Conservation (phyloP, 2,113 vertebrate genomes). For the Elaphurus davidianus region DNA sequence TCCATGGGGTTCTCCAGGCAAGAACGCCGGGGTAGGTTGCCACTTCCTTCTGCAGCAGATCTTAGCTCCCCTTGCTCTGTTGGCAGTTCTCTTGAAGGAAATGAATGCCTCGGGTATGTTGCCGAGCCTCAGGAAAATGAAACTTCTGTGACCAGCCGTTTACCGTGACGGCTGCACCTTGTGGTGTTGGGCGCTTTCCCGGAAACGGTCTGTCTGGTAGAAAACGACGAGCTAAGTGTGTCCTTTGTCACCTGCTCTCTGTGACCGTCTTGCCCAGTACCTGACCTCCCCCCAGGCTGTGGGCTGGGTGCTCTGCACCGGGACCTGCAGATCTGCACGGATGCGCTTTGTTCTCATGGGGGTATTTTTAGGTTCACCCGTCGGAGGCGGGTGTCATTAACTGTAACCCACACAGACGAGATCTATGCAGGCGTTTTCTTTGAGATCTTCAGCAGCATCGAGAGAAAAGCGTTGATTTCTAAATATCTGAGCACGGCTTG, state of each 20-base stretch:
- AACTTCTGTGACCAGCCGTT: not conserved
- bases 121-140: not conserved
- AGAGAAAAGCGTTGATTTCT: not conserved
- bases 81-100: not conserved
- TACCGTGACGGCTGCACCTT: not conserved
- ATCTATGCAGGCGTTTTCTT: not conserved
- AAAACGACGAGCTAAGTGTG: not conserved
- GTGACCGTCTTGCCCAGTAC: not conserved
- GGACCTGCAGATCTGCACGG: not conserved
- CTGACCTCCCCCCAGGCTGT: not conserved
- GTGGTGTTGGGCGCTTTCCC: not conserved
- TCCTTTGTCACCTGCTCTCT: not conserved
- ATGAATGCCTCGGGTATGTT: not conserved
- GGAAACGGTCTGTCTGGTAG: not conserved
- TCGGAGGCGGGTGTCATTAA: not conserved
- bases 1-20: not conserved
- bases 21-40: not conserved
- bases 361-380: slow-evolving; percentile 18
- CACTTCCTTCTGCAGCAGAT: not conserved
- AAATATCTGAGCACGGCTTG: not conserved
- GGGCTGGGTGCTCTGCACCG: not conserved
- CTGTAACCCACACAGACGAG: not conserved
- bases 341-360: not conserved
- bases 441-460: not conserved
- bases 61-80: not conserved